Evolutionary conservation across 2,888 invertebrate genomes (phyloP).

Genomic region (Gonocerus acuteangulatus): DNA sequence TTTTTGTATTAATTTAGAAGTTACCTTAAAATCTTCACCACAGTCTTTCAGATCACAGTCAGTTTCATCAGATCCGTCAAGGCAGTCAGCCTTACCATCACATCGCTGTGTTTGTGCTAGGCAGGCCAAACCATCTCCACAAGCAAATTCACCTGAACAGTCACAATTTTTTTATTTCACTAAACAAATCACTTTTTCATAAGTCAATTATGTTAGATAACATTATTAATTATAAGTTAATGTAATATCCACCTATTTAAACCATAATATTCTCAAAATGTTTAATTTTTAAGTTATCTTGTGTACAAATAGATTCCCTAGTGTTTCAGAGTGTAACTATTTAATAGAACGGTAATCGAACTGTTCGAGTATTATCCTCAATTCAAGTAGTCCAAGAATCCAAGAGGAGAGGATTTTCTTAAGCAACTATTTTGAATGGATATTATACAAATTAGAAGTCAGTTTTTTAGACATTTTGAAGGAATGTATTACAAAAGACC

Average conservation of each 20-base stretch:
- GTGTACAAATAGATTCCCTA: too few species aligned
- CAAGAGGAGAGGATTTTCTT: too few species aligned
- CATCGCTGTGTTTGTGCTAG: slow-evolving; percentile 48
- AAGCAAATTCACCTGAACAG: slow-evolving; percentile 51
- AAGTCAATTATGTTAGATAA: background rate
- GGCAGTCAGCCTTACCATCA: slow-evolving; percentile 54
- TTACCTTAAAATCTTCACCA: slow-evolving; percentile 52
- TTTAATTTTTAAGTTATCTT: too few species aligned
- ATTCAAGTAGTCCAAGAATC: too few species aligned
- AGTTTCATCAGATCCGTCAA: slow-evolving; percentile 55
- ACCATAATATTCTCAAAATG: background rate
- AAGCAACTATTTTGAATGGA: too few species aligned
- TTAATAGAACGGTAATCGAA: too few species aligned
- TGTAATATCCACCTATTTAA: background rate
- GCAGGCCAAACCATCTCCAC: slow-evolving; percentile 52
- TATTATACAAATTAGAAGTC: too few species aligned
- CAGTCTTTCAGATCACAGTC: slow-evolving; percentile 52
- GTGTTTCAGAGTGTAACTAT: too few species aligned
- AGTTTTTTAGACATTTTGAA: too few species aligned
- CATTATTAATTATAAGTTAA: background rate
- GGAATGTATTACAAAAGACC: too few species aligned
- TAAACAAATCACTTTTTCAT: background rate
- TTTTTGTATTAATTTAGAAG: too few species aligned
- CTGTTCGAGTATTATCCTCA: too few species aligned
- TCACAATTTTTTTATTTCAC: background rate